A percentile compares a stretch with the other conserved stretches of the same genome.
Evolutionary conservation across 2,888 invertebrate species (phyloP).

Genomic region (Melanotus villosus): DNA sequence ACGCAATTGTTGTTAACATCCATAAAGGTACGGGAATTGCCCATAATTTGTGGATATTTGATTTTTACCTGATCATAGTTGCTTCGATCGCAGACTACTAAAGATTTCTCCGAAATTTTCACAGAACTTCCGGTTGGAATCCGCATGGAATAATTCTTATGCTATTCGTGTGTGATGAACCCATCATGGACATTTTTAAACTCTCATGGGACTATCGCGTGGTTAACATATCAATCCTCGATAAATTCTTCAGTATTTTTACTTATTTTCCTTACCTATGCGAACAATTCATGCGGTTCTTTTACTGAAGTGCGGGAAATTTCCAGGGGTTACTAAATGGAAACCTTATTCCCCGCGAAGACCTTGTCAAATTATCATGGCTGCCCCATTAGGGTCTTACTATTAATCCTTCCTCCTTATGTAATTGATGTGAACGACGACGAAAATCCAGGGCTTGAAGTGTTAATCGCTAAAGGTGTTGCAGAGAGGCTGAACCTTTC

Average conservation of each 20-base stretch:
- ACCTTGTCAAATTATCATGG: neutral
- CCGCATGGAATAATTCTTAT: no score
- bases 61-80: no score
- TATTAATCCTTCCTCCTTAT: conserved; percentile 47
- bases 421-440: conserved; percentile 44
- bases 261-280: neutral
- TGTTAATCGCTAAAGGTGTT: conserved; percentile 45
- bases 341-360: no score
- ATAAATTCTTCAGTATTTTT: neutral
- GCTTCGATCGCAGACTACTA: no score
- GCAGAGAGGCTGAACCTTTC: conserved; percentile 47
- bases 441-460: conserved; percentile 51
- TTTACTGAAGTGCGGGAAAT: no score
- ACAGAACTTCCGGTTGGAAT: no score
- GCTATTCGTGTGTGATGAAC: no score
- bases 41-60: no score
- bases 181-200: neutral
- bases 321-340: no score
- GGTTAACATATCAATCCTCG: neutral
- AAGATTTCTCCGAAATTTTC: no score
- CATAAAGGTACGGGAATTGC: no score
- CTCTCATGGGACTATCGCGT: neutral
- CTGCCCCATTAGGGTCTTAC: conserved; percentile 46
- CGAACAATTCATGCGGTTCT: neutral
- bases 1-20: no score